Percentiles rank a stretch among this genome's conserved stretches.
Conservation (phyloP, 1,140 invertebrate species). For the Ceratina calcarata region DNA sequence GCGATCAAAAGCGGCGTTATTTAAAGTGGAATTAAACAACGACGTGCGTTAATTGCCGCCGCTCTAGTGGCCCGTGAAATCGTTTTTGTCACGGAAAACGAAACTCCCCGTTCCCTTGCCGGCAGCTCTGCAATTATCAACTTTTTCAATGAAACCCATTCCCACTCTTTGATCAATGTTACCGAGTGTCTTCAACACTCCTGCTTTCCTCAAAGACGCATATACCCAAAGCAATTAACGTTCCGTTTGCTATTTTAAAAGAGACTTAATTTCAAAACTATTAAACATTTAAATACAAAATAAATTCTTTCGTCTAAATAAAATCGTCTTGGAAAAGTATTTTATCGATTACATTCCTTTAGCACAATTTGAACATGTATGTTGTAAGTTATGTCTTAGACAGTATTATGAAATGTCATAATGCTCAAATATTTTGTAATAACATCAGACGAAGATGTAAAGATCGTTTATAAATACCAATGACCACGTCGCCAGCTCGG, state of each 20-base stretch:
- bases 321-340: too few relatives aligned
- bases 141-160: conserved; percentile 11
- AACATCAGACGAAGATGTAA: neutral
- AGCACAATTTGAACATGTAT: too few relatives aligned
- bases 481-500: conserved; percentile 1
- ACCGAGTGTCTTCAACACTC: neutral
- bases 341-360: too few relatives aligned
- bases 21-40: neutral
- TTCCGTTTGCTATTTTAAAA: too few relatives aligned
- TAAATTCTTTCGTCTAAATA: too few relatives aligned
- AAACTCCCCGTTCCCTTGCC: neutral
- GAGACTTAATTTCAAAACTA: too few relatives aligned
- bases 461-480: conserved; percentile 22
- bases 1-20: neutral
- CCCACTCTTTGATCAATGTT: too few relatives aligned
- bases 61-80: conserved; percentile 15
- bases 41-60: conserved; percentile 7
- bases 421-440: neutral
- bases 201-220: neutral
- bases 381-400: neutral
- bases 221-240: neutral
- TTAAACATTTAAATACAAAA: too few relatives aligned
- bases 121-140: conserved; percentile 1
- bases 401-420: neutral
- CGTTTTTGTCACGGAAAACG: conserved; percentile 16